These are phyloP conservation scores for Rattus rattus DNA, from an alignment of 2,113 vertebrate species.

Conservation along the genomic window DNA sequence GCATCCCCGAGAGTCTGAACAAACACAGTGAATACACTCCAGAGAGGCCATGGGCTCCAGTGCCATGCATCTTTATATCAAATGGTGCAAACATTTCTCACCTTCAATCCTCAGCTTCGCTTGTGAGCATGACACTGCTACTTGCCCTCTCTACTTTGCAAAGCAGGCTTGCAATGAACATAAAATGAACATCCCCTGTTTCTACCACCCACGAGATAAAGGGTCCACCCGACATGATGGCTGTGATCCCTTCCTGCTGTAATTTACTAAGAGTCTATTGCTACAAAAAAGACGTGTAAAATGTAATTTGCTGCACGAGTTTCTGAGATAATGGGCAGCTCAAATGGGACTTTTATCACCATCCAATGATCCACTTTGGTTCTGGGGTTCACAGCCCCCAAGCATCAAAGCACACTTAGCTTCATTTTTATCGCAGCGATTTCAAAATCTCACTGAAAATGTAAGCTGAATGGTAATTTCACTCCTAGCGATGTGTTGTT, in stretches of 20 bases:
- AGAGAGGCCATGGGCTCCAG: neutral
- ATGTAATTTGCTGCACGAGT: conserved; percentile 34
- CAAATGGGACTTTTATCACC: conserved; percentile 6
- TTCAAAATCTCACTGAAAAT: conserved; percentile 69
- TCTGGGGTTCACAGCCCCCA: conserved; percentile 43
- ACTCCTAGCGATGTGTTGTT: conserved; percentile 67
- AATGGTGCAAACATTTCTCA: neutral
- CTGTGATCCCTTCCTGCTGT: neutral
- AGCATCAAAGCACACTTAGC: conserved; percentile 16
- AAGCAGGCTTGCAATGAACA: neutral
- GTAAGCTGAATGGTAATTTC: conserved; percentile 69
- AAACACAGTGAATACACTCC: neutral
- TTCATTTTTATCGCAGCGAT: conserved; percentile 43
- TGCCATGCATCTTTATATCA: neutral
- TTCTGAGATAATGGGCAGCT: conserved; percentile 4
- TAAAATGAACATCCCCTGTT: neutral
- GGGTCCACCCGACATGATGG: neutral
- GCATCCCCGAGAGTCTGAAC: neutral
- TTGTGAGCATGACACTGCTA: neutral
- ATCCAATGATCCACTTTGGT: neutral
- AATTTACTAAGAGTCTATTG: conserved; percentile 54
- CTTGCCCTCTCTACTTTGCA: neutral
- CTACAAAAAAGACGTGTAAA: neutral
- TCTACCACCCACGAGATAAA: neutral
- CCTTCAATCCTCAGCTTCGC: neutral